phyloP scores from a whole-genome alignment of 2,113 vertebrate genomes.

The Rhinoderma darwinii region DNA sequence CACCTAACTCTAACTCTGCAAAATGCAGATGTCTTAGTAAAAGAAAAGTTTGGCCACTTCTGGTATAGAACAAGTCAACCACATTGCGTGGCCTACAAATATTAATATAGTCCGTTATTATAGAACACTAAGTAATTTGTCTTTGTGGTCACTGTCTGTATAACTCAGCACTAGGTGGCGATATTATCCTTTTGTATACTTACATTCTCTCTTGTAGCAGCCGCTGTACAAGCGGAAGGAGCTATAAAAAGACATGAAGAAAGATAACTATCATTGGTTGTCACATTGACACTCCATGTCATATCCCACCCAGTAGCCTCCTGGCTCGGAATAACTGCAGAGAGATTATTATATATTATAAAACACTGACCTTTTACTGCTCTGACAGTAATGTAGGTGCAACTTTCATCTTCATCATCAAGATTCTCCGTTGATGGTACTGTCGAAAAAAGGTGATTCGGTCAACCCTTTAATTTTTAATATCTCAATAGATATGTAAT shows the following conservation, averaged over 20 bases:
- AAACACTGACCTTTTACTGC: background rate
- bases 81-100: background rate
- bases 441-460: background rate
- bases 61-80: background rate
- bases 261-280: background rate
- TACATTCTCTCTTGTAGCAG: background rate
- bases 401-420: background rate
- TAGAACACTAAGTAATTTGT: too few species aligned
- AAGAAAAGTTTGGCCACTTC: background rate
- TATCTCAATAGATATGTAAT: background rate
- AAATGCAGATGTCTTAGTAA: background rate
- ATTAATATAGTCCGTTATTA: background rate
- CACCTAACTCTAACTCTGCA: too few species aligned
- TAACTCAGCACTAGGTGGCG: too few species aligned
- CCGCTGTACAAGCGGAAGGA: background rate
- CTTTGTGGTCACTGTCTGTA: too few species aligned
- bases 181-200: background rate
- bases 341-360: too few species aligned
- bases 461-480: background rate
- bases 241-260: background rate
- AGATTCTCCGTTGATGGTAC: background rate
- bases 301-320: too few species aligned
- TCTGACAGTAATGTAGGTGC: background rate
- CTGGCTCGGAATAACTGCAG: too few species aligned
- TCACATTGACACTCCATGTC: background rate